Evolutionary conservation across 2,113 vertebrate genomes (phyloP).

Genomic region (Dascyllus trimaculatus): DNA sequence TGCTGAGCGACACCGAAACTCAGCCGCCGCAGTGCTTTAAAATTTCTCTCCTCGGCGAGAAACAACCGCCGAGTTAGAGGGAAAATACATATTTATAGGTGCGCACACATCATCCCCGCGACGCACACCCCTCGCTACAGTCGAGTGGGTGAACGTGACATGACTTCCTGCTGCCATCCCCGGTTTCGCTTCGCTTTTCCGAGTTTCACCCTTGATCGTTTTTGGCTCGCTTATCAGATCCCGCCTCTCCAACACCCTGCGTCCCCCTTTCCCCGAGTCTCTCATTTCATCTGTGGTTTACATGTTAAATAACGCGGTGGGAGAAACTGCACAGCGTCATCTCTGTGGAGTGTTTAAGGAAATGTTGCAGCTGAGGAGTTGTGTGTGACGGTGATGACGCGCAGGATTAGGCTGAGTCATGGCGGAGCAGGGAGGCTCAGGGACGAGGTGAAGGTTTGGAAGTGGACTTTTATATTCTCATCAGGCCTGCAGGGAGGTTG

Average conservation of each 20-base stretch:
- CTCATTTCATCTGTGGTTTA: slow-evolving; percentile 39
- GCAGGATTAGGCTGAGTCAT: slow-evolving; percentile 3
- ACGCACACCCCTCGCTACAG: background rate
- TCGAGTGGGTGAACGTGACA: slow-evolving; percentile 4
- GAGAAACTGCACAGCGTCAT: slow-evolving; percentile 11
- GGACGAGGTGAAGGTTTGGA: background rate
- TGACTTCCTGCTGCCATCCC: slow-evolving; percentile 1
- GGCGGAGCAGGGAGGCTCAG: background rate
- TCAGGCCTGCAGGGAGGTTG: background rate
- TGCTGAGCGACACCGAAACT: slow-evolving; percentile 7
- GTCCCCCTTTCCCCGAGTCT: background rate
- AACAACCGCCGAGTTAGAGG: background rate
- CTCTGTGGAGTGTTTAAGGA: slow-evolving; percentile 19
- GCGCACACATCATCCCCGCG: background rate
- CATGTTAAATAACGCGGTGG: slow-evolving; percentile 33
- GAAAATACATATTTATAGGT: background rate
- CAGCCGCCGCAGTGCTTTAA: slow-evolving; percentile 1
- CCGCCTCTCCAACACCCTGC: background rate
- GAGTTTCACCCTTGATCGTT: slow-evolving; percentile 22
- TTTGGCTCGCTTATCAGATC: slow-evolving; percentile 29
- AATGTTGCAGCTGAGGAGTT: slow-evolving; percentile 7
- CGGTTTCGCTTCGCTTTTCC: background rate
- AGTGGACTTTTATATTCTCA: background rate
- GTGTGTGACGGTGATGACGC: background rate
- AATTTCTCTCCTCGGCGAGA: background rate